phyloP scores from a whole-genome alignment of 1,140 invertebrate species.

The Probaryconus sp. region DNA sequence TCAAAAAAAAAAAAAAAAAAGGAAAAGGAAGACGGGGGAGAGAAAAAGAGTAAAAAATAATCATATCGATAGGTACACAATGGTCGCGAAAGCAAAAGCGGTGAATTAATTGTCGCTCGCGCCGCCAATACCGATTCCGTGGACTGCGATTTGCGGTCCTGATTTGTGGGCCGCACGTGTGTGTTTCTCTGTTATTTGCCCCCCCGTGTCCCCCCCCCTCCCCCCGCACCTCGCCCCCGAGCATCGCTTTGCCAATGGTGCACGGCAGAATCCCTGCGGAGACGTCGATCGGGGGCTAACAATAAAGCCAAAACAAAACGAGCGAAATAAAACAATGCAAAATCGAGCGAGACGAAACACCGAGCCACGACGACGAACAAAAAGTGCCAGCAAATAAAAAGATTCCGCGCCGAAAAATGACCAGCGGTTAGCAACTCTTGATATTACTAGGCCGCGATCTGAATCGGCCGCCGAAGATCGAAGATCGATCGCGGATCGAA shows the following conservation, averaged over 20 bases:
- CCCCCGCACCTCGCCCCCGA: conserved; percentile 16
- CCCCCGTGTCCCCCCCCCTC: conserved; percentile 19
- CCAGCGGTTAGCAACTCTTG: conserved; percentile 35
- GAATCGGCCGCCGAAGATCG: too few relatives aligned
- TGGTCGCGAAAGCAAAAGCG: conserved; percentile 72
- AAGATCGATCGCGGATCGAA: too few relatives aligned
- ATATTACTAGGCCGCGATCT: conserved; percentile 1
- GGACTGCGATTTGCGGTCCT: conserved; percentile 67
- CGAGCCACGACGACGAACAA: conserved; percentile 40
- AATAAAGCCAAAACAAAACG: conserved; percentile 56
- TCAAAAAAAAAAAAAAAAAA: too few relatives aligned
- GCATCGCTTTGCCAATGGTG: conserved; percentile 37
- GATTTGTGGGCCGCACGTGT: conserved; percentile 75
- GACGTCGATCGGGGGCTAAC: conserved; percentile 50
- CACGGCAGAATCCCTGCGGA: conserved; percentile 54
- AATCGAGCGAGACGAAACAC: conserved; percentile 35
- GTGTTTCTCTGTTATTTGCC: conserved; percentile 57
- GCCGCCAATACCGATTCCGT: conserved; percentile 67
- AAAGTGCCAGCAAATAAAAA: conserved; percentile 52
- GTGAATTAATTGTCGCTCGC: conserved; percentile 77
- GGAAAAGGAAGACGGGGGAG: conserved; percentile 51
- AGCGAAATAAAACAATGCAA: conserved; percentile 18
- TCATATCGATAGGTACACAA: conserved; percentile 67
- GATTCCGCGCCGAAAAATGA: conserved; percentile 20
- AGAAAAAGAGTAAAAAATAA: conserved; percentile 54